phyloP scores from a whole-genome alignment of 2,888 invertebrate species.

The Lasioglossum lativentre region DNA sequence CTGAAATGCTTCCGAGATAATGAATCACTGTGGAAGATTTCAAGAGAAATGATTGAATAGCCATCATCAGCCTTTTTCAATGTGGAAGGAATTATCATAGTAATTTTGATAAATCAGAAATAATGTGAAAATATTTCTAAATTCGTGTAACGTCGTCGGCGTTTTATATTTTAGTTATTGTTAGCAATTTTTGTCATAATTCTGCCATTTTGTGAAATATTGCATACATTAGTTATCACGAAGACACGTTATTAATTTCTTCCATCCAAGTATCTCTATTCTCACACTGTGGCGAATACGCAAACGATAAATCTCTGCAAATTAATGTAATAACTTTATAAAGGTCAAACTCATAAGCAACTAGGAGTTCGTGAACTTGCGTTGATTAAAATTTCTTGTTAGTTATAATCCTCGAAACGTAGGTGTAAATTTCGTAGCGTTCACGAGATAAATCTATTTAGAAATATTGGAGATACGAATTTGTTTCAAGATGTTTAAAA shows the following conservation, averaged over 20 bases:
- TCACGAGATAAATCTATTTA: background rate
- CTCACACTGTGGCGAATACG: background rate
- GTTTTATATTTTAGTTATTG: background rate
- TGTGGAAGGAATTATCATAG: too few species aligned
- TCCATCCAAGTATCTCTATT: background rate
- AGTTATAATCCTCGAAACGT: background rate
- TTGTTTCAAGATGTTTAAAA: slow-evolving; percentile 13
- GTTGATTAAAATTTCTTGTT: slow-evolving; percentile 11
- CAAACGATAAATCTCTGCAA: background rate
- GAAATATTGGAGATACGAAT: background rate
- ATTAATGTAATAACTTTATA: slow-evolving; percentile 2
- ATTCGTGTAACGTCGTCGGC: background rate
- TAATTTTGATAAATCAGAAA: too few species aligned
- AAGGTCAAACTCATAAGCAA: slow-evolving; percentile 12
- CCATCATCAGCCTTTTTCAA: background rate
- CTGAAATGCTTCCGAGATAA: background rate
- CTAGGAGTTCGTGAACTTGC: background rate
- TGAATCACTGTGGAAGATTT: background rate
- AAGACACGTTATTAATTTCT: background rate
- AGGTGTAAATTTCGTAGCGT: background rate
- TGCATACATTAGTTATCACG: background rate
- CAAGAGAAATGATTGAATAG: background rate
- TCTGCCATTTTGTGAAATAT: background rate
- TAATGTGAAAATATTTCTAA: too few species aligned
- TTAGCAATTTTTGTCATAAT: background rate